phyloP scores from a whole-genome alignment of 1,140 invertebrate genomes.

The Drosophila orena region DNA sequence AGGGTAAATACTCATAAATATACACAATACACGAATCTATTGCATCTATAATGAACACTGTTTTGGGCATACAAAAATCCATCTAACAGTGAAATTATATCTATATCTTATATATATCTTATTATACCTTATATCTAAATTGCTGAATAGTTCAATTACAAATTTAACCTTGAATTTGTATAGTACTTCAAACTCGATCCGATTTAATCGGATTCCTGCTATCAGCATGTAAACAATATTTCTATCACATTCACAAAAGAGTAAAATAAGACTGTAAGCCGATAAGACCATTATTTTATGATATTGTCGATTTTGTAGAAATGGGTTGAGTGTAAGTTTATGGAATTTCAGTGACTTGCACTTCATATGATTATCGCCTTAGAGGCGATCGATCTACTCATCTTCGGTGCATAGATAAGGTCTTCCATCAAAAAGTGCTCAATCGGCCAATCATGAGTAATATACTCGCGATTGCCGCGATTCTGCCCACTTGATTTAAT shows the following conservation, averaged over 20 bases:
- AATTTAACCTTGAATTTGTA: background rate
- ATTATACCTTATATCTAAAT: no score
- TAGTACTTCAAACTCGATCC: background rate
- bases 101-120: no score
- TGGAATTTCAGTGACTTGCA: background rate
- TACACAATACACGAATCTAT: background rate
- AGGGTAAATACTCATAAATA: background rate
- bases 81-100: no score
- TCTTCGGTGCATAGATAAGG: slow-evolving; percentile 14
- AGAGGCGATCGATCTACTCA: background rate
- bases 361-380: background rate
- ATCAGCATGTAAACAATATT: slow-evolving; percentile 9
- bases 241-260: background rate
- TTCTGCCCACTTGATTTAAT: slow-evolving; percentile 10
- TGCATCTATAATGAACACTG: background rate
- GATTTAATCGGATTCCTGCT: background rate
- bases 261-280: background rate
- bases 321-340: background rate
- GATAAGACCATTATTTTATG: no score
- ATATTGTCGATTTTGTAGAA: background rate
- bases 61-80: no score
- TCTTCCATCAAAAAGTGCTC: background rate
- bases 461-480: slow-evolving; percentile 10
- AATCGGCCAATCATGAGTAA: slow-evolving; percentile 18
- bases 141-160: background rate